Conservation (phyloP, 2,888 invertebrate species). For the Slavum lentiscoides region DNA sequence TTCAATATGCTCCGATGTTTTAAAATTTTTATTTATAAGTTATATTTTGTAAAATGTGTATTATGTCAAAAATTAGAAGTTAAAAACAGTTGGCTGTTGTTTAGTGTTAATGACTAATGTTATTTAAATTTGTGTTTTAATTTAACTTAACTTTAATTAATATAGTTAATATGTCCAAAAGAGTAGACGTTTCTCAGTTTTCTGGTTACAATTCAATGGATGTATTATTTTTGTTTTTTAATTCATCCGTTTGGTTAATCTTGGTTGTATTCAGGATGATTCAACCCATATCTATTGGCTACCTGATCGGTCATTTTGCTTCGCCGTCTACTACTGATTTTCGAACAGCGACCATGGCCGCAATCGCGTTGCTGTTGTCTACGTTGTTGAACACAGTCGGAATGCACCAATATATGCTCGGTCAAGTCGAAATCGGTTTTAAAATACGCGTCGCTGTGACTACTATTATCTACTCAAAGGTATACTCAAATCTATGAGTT, state of each 20-base stretch:
- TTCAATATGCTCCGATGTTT: no score
- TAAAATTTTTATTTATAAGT: no score
- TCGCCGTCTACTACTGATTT: conserved; percentile 59
- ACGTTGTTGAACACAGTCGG: conserved; percentile 73
- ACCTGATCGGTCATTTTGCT: conserved; percentile 60
- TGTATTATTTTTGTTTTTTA: not conserved
- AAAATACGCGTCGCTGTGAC: conserved; percentile 80
- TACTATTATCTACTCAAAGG: conserved; percentile 82
- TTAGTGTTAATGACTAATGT: not conserved
- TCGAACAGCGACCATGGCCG: conserved; percentile 75
- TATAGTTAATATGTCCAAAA: not conserved
- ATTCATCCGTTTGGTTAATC: conserved; percentile 4
- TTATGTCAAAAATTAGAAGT: not conserved
- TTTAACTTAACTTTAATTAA: no score
- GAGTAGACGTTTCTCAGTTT: conserved; percentile 20
- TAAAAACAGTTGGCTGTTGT: not conserved
- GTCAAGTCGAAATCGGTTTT: conserved; percentile 80
- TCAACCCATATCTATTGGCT: conserved; percentile 60
- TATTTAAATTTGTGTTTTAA: not conserved
- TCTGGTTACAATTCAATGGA: not conserved
- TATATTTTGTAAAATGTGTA: not conserved
- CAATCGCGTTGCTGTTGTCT: conserved; percentile 72
- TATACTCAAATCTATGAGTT: conserved; percentile 58
- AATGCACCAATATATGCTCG: conserved; percentile 58
- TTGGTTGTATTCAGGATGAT: conserved; percentile 57